phyloP scores from a whole-genome alignment of 92 coral and sea anemone species.

The Paramuricea clavata region DNA sequence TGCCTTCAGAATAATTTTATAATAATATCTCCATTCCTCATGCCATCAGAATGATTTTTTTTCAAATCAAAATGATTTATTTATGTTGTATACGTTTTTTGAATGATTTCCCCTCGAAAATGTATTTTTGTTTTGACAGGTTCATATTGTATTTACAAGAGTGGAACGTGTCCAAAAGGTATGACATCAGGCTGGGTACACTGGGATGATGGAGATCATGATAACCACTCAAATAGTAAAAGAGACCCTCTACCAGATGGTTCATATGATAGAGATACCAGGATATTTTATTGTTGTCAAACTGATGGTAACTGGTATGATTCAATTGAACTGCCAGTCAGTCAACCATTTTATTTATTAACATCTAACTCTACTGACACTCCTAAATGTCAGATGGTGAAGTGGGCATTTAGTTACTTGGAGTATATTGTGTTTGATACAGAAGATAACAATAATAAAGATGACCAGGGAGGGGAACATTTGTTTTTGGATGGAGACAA shows the following conservation, averaged over 20 bases:
- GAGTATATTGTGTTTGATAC: conserved; percentile 40
- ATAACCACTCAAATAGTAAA: background rate
- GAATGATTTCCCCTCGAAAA: too few relatives aligned
- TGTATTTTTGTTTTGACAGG: background rate
- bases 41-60: too few relatives aligned
- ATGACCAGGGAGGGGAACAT: background rate
- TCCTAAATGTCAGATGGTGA: conserved; percentile 45
- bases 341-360: conserved; percentile 29
- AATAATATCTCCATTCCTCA: too few relatives aligned
- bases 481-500: background rate
- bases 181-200: background rate
- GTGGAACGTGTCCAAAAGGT: background rate
- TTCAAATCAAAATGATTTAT: too few relatives aligned
- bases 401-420: conserved; percentile 37
- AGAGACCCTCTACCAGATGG: conserved; percentile 31
- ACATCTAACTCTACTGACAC: background rate
- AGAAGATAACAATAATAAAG: background rate
- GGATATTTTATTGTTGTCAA: conserved; percentile 17
- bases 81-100: too few relatives aligned
- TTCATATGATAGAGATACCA: conserved; percentile 2
- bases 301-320: conserved; percentile 19
- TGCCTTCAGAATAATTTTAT: too few relatives aligned
- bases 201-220: conserved; percentile 34
- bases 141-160: conserved; percentile 42
- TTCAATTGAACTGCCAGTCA: conserved; percentile 24